phyloP scores from a whole-genome alignment of 2,888 invertebrate genomes.

The Lasioglossum zephyrum region DNA sequence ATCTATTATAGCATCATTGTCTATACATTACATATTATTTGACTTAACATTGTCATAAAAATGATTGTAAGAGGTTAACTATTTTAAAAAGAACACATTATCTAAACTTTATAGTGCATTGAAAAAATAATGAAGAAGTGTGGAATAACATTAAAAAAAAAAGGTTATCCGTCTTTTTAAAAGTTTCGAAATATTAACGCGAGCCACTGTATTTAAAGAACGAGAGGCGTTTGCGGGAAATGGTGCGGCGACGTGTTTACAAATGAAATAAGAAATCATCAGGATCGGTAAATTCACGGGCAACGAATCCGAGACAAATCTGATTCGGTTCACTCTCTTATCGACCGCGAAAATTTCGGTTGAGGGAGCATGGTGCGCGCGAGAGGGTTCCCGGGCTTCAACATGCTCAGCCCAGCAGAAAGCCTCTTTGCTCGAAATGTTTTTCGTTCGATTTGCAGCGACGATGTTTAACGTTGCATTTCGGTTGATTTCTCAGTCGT shows the following conservation, averaged over 20 bases:
- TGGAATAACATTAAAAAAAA: too few species aligned
- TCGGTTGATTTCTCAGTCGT: conserved; percentile 79
- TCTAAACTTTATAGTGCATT: too few species aligned
- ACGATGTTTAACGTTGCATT: conserved; percentile 80
- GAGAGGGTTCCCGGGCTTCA: conserved; percentile 50
- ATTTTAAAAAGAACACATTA: too few species aligned
- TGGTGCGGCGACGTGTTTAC: background rate
- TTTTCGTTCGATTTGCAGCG: conserved; percentile 76
- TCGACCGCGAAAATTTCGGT: conserved; percentile 60
- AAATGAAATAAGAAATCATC: conserved; percentile 40
- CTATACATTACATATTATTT: too few species aligned
- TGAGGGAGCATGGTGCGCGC: conserved; percentile 48
- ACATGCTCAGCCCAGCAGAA: conserved; percentile 42
- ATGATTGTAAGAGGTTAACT: too few species aligned
- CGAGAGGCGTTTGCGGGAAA: background rate
- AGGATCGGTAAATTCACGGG: conserved; percentile 46
- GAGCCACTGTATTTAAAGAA: background rate
- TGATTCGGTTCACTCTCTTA: conserved; percentile 52
- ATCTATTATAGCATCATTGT: too few species aligned
- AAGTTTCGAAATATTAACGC: too few species aligned
- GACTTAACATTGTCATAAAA: too few species aligned
- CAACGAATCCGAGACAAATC: conserved; percentile 48
- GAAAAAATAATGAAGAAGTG: too few species aligned
- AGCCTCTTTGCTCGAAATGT: conserved; percentile 48
- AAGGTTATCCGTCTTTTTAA: too few species aligned